Conservation (phyloP, 2,888 invertebrate genomes). For the Tinea pellionella region DNA sequence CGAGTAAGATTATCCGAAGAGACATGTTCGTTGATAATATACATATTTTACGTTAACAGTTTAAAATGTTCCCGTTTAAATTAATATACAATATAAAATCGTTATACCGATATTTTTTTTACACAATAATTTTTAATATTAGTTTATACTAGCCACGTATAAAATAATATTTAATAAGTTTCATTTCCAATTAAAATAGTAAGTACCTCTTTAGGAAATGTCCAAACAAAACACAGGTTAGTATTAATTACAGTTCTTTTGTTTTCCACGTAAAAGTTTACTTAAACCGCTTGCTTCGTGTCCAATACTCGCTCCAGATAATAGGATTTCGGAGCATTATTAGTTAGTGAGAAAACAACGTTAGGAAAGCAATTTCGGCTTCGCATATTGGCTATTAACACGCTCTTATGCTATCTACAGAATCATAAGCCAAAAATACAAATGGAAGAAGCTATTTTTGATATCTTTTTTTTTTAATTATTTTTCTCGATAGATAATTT, state of each 20-base stretch:
- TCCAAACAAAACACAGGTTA: not conserved
- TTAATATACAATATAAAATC: no score
- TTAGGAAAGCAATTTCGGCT: constrained; percentile 66
- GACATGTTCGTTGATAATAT: not conserved
- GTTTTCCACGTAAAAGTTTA: not conserved
- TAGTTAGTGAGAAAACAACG: constrained; percentile 58
- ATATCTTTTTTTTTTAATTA: no score
- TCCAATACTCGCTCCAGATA: constrained; percentile 25
- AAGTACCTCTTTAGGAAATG: no score
- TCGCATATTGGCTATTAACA: constrained; percentile 66
- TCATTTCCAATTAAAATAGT: no score
- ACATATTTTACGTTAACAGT: constrained; percentile 1
- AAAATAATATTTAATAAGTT: no score
- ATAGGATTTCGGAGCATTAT: constrained; percentile 51
- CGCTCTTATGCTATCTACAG: constrained; percentile 24
- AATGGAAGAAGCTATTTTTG: no score
- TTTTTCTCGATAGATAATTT: no score
- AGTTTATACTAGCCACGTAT: no score
- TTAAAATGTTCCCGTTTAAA: no score
- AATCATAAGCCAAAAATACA: constrained; percentile 3
- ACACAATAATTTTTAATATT: no score
- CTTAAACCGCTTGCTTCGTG: not conserved
- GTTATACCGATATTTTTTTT: no score
- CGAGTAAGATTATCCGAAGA: not conserved
- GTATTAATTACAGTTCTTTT: constrained; percentile 1